Base-by-base conservation (phyloP, 1,140 invertebrate genomes). In the Pygmarrhopalites habei region DNA sequence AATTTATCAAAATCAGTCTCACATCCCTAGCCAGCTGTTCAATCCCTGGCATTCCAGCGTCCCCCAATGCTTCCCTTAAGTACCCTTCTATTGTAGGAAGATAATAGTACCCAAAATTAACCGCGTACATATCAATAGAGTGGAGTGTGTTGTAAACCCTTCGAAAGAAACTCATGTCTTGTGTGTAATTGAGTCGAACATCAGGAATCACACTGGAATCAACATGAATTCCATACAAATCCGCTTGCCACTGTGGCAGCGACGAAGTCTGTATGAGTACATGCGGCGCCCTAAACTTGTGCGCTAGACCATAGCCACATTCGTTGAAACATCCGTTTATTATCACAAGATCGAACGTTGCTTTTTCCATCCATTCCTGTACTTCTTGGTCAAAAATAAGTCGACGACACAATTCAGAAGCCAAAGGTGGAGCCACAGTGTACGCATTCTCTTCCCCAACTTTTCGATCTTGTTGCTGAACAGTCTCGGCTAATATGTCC, bases 261-360 rank as follows among this genome's bases (percentile, higher is more conserved):
- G 30, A 1, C 4, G 51, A 58, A 1, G 70, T 69, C 15, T 26
- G 28, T 32, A 56, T 70, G 14, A 67, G 5, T 2, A 68, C 60
- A 19, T 25, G 23, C 14, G 47, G 43, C 1, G 65, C 67, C 15
- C 59, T 55, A 15, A 35, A 67, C 25, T 59, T 55, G 21, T 60
- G 41, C 21, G 60, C 64, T n/a, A 71, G 26, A 4, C 58, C 70
- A 19, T 57, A 57, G 2, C 58, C 67, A 55, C 65, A 67, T 0
- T 71, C 70, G 46, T 67, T 71, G 47, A 29, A 64, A 19, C 69
- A 28, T 14, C 56, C 32, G 58, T 70, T 62, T 14, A 71, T 58
- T 2, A 71, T 44, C 19, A 71, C 61, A 4, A 71, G 17, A 56
- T 71, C 70, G 58, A 62, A 60, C 21, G 47, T 44, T 12, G 46